Percentiles rank a stretch among this genome's conserved stretches.
Conservation (phyloP, 2,888 invertebrate genomes). For the Lasioglossum villosulum region DNA sequence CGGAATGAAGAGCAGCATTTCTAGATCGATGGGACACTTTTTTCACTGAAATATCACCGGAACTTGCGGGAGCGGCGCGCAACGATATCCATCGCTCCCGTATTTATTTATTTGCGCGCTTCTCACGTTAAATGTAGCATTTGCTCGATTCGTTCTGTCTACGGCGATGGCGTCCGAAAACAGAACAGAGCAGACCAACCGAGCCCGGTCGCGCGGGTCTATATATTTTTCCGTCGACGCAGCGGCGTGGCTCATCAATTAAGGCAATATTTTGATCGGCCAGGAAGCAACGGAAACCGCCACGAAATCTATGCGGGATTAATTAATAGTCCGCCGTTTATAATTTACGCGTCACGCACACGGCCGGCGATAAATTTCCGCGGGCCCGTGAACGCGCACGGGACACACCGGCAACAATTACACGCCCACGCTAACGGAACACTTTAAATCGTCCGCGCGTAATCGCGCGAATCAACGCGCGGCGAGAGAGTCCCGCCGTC, state of each 20-base stretch:
- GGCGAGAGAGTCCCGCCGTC: constrained; percentile 15
- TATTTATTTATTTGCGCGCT: constrained; percentile 56
- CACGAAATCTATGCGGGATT: constrained; percentile 62
- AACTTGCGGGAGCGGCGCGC: constrained; percentile 31
- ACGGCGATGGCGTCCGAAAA: constrained; percentile 4
- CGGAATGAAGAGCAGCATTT: background rate
- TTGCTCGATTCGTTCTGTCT: constrained; percentile 46
- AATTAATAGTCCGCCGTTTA: constrained; percentile 62
- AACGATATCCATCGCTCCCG: constrained; percentile 42
- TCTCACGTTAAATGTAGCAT: constrained; percentile 61
- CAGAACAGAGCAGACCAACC: background rate
- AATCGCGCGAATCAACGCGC: constrained; percentile 19
- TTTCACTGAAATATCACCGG: constrained; percentile 34
- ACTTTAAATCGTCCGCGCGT: constrained; percentile 53
- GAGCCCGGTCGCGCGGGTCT: background rate
- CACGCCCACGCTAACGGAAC: constrained; percentile 44
- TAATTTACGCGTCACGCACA: constrained; percentile 63
- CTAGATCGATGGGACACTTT: constrained; percentile 22
- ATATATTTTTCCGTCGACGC: constrained; percentile 44
- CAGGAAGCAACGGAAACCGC: constrained; percentile 53
- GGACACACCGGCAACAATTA: constrained; percentile 59
- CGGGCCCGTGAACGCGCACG: constrained; percentile 36
- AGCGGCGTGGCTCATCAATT: constrained; percentile 53
- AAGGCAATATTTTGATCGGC: constrained; percentile 64
- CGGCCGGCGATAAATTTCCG: constrained; percentile 49